Base-by-base conservation (phyloP, 2,113 vertebrate genomes). In the Saiga tatarica region DNA sequence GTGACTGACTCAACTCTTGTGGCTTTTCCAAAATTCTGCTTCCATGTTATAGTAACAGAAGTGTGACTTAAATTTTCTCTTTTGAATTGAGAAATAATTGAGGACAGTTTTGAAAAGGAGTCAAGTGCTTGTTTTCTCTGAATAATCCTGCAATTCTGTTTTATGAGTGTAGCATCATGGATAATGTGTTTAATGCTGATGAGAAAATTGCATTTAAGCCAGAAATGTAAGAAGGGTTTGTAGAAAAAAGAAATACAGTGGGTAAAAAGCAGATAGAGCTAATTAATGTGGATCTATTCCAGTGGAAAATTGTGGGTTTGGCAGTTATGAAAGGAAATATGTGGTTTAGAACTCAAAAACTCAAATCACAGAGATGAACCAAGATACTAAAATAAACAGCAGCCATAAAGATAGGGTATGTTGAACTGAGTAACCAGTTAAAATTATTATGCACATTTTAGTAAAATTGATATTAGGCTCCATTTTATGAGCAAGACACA, bases 51-150 rank as follows among this genome's bases (percentile, higher is more conserved):
- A 78, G 71, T 53, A 96, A 91, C 23, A 96, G 59, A 96, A 86
- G 26, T 47, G 30, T 79, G 76, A 79, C 7, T 89, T 87, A 71
- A 88, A 76, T 98, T 89, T 93, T 53, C 62, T 1, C 5, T 93
- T 98, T 98, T 97, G 93, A 98, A 98, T 83, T 57, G 81, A 96
- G 78, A 89, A 96, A 91, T 97, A 89, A 93, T 87, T 95, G 85
- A 98, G 60, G 3, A 91, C 36, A n/a, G 16, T 83, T 97, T 97
- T 98, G 74, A 98, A 96, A 96, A 74, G 86, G 36, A 93, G 91
- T 95, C 52, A 87, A 98, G 91, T 50, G 42, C n/a, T 87, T 96
- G 50, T 97, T 98, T 96, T 96, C 84, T 86, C 45, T 60, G 94
- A 95, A 71, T 93, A 98, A 94, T 92, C 5, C 47, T 90, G 26